Percentiles rank a stretch among this genome's conserved stretches.
Conservation (phyloP, 2,797 vertebrate species). For the Potorous gilbertii region DNA sequence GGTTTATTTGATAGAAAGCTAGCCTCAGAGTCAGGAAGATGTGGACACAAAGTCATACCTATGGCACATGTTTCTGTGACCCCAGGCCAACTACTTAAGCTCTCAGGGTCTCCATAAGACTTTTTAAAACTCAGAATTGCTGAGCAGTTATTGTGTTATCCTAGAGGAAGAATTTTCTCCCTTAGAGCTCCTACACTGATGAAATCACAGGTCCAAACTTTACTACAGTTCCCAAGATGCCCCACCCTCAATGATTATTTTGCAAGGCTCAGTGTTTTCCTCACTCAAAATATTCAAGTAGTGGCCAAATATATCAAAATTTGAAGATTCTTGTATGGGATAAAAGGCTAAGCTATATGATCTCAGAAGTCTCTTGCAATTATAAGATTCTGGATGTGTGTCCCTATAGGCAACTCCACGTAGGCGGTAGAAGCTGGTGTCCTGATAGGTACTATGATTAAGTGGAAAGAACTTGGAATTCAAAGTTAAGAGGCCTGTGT, state of each 20-base stretch:
- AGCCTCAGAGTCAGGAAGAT: neutral
- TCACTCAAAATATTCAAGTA: neutral
- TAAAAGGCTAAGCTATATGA: neutral
- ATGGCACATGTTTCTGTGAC: neutral
- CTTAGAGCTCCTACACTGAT: neutral
- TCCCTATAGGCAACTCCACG: neutral
- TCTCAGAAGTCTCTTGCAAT: neutral
- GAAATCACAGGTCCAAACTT: neutral
- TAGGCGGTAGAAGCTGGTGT: neutral
- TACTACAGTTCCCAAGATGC: neutral
- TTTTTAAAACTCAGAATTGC: neutral
- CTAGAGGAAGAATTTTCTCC: neutral
- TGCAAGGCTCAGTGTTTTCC: neutral
- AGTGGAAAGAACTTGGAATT: neutral
- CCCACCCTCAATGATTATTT: neutral
- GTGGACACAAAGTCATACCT: neutral
- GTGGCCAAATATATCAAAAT: neutral
- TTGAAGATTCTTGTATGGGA: neutral
- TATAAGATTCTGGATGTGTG: neutral
- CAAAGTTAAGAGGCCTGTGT: neutral
- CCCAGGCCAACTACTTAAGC: neutral
- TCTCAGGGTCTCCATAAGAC: neutral
- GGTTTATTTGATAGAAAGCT: neutral
- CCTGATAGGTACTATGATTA: no score
- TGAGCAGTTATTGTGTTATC: neutral